Evolutionary conservation across 2,113 vertebrate genomes (phyloP).

Genomic region (Deroptyus accipitrinus): DNA sequence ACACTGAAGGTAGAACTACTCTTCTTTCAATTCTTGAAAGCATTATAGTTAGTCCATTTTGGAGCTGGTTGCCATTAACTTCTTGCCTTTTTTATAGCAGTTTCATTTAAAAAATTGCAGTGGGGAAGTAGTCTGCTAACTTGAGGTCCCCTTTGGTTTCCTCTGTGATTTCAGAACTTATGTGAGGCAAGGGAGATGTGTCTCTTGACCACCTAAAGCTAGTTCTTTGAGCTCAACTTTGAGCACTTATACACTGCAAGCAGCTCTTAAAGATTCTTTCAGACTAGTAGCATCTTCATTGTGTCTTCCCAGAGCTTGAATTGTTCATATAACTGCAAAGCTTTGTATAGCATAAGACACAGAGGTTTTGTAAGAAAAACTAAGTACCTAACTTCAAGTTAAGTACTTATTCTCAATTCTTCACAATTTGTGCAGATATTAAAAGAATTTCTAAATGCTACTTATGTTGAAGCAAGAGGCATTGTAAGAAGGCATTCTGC

Average conservation of each 20-base stretch:
- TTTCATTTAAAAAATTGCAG: not conserved
- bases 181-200: not conserved
- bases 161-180: not conserved
- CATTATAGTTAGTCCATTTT: not conserved
- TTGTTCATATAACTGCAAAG: not conserved
- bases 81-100: not conserved
- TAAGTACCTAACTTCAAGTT: not conserved
- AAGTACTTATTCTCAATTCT: not conserved
- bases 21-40: not conserved
- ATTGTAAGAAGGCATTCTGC: not conserved
- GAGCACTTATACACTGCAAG: not conserved
- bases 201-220: not conserved
- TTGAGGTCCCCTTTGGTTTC: not conserved
- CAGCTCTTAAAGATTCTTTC: not conserved
- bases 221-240: not conserved
- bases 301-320: not conserved
- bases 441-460: not conserved
- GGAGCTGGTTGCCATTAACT: not conserved
- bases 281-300: not conserved
- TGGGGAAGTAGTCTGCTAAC: not conserved
- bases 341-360: not conserved
- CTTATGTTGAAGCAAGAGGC: not conserved
- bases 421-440: not conserved
- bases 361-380: not conserved
- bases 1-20: not conserved